Evolutionary conservation across 2,797 vertebrate species (phyloP).

Genomic region (Sebastes melanostomus): DNA sequence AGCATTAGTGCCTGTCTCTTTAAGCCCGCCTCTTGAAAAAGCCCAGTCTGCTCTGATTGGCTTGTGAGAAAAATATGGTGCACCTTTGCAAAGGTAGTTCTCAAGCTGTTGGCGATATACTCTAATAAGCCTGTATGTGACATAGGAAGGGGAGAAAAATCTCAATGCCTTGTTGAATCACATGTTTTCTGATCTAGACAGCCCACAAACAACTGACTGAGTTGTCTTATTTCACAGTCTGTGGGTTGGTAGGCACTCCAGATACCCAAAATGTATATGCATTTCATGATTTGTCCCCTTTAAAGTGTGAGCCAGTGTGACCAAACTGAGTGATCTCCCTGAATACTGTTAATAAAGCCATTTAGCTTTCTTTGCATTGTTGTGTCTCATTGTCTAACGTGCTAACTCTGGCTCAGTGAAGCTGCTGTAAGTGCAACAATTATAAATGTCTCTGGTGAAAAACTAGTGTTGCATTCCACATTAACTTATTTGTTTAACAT

Average conservation of each 20-base stretch:
- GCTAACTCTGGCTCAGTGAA: too few species aligned
- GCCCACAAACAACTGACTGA: too few species aligned
- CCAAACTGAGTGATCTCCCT: too few species aligned
- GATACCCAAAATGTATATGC: neutral
- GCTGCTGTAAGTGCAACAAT: too few species aligned
- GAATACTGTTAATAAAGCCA: neutral
- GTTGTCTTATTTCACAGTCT: too few species aligned
- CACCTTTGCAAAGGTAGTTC: neutral
- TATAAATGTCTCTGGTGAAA: too few species aligned
- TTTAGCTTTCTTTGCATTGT: neutral
- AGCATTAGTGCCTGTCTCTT: neutral
- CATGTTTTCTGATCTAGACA: neutral
- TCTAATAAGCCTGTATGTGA: neutral
- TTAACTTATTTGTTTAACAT: neutral
- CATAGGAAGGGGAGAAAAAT: neutral
- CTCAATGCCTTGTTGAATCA: neutral
- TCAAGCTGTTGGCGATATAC: neutral
- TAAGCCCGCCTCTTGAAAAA: neutral
- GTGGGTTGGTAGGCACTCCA: neutral
- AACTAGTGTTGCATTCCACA: too few species aligned
- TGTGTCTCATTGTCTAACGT: neutral
- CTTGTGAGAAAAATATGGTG: neutral
- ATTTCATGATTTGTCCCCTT: too few species aligned
- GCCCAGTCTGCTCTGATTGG: neutral
- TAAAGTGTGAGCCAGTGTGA: neutral